These are phyloP conservation scores for Galagoides demidoff DNA, from an alignment of 2,797 vertebrate species.

Conservation along the genomic window DNA sequence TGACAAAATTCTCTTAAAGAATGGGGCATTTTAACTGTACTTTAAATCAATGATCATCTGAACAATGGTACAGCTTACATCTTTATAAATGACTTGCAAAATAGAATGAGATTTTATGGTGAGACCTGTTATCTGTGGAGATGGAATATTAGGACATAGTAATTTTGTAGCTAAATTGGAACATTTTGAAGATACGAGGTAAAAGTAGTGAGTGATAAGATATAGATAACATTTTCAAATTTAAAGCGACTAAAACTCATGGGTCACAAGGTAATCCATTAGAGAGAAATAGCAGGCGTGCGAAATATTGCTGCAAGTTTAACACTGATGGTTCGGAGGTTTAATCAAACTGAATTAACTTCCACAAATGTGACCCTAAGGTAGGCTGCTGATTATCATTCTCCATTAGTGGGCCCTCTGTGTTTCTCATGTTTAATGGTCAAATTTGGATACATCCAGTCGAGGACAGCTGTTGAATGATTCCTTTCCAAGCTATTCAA, in stretches of 20 bases:
- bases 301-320: slow-evolving; percentile 42
- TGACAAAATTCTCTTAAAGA: slow-evolving; percentile 50
- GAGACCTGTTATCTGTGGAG: not conserved
- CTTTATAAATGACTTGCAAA: slow-evolving; percentile 54
- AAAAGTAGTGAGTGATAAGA: slow-evolving; percentile 35
- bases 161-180: slow-evolving; percentile 5
- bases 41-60: slow-evolving; percentile 31
- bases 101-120: slow-evolving; percentile 19
- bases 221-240: slow-evolving; percentile 36
- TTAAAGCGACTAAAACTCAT: slow-evolving; percentile 17
- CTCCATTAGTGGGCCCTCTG: slow-evolving; percentile 66
- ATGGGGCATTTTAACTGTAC: slow-evolving; percentile 7
- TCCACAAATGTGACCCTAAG: slow-evolving; percentile 66
- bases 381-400: slow-evolving; percentile 66
- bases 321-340: slow-evolving; percentile 50
- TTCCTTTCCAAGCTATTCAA: slow-evolving; percentile 62
- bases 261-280: not conserved
- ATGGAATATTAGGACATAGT: not conserved
- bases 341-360: slow-evolving; percentile 76
- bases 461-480: slow-evolving; percentile 65
- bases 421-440: slow-evolving; percentile 64
- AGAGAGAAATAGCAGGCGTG: slow-evolving; percentile 2
- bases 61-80: not conserved
- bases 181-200: slow-evolving; percentile 37
- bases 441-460: slow-evolving; percentile 54